Percentiles rank a stretch among this genome's conserved stretches.
These are phyloP conservation scores for Pemphredon lugubris DNA, from an alignment of 2,888 invertebrate genomes.

Conservation along the genomic window DNA sequence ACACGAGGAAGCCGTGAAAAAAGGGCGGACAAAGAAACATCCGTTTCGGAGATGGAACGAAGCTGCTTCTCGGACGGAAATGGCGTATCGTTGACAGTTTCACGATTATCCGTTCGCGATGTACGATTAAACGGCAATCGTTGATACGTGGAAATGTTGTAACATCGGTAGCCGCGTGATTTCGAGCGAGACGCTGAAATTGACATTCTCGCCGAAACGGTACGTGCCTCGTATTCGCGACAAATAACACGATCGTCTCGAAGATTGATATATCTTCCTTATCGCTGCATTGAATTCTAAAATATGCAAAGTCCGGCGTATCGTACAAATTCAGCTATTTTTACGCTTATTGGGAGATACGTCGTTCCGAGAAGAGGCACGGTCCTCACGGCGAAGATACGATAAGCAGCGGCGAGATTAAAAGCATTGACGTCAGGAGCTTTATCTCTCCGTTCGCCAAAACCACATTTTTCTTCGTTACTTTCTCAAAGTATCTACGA, in stretches of 20 bases:
- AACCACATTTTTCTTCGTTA: not conserved
- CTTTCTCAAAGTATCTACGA: not conserved
- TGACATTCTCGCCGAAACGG: too few relatives aligned
- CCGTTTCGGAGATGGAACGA: too few relatives aligned
- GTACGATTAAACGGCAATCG: not conserved
- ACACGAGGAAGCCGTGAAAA: not conserved
- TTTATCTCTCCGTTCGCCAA: conserved; percentile 14
- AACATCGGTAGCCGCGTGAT: not conserved
- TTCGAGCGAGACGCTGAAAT: not conserved
- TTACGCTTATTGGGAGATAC: conserved; percentile 28
- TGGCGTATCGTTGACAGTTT: not conserved
- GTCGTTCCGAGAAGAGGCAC: conserved; percentile 44
- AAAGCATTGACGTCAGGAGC: conserved; percentile 48
- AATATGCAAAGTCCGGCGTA: conserved; percentile 22
- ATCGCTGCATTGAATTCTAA: conserved; percentile 22
- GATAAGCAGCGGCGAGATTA: conserved; percentile 34
- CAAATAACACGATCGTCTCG: conserved; percentile 31
- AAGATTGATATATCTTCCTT: conserved; percentile 38
- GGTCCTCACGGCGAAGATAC: conserved; percentile 21
- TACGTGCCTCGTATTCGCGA: conserved; percentile 36
- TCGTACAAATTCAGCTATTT: conserved; percentile 32
- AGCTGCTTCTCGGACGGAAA: too few relatives aligned
- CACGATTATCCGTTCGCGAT: not conserved
- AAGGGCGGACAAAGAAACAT: too few relatives aligned
- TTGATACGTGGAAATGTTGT: too few relatives aligned